Evolutionary conservation across 2,797 vertebrate genomes (phyloP).

Genomic region (Heterohyrax brucei): DNA sequence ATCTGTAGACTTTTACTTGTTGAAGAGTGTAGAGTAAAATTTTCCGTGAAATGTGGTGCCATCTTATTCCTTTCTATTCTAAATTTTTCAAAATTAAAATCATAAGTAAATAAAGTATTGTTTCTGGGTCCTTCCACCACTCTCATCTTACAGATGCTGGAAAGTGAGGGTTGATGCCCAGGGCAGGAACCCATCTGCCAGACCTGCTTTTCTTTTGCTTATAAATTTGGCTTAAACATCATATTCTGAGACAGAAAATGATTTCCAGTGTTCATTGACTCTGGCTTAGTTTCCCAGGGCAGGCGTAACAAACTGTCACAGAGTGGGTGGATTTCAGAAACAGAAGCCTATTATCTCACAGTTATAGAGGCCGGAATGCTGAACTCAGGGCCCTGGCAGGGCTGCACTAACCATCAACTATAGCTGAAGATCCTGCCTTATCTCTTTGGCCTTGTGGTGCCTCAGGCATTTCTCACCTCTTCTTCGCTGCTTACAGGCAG

Average conservation of each 20-base stretch:
- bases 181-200: neutral
- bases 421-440: neutral
- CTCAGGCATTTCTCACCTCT: no score
- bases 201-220: neutral
- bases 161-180: neutral
- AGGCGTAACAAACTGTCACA: neutral
- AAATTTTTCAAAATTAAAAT: constrained; percentile 21
- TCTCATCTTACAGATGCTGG: neutral
- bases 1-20: neutral
- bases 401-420: neutral
- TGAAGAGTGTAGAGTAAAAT: neutral
- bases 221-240: neutral
- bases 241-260: neutral
- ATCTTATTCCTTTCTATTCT: constrained; percentile 26
- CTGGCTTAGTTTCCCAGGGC: neutral
- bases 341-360: neutral
- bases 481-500: neutral
- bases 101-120: neutral
- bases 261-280: neutral
- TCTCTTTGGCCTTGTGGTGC: neutral
- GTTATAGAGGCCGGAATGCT: neutral
- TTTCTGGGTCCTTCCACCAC: neutral
- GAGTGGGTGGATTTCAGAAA: neutral
- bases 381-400: neutral
- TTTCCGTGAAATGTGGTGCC: neutral